Evolutionary conservation across 2,888 invertebrate species (phyloP), one percentile per base, ranked within the genome.

Genomic region (Phalera bucephala): DNA sequence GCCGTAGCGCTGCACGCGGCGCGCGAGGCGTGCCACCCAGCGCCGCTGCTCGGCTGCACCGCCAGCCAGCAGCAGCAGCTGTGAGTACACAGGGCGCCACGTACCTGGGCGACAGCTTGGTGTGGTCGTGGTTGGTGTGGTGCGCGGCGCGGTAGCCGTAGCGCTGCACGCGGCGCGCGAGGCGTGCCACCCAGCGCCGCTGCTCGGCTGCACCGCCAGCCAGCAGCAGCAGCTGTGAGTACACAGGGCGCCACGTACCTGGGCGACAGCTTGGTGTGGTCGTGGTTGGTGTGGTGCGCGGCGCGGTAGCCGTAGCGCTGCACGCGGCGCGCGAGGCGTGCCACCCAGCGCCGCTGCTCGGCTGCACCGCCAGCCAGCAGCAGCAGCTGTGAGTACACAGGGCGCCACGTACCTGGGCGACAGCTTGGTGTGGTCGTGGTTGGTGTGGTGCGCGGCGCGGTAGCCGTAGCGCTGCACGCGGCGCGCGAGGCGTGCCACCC

Each of bases 401-500:
- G 39, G 93, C 91, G 32, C 10, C 14, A 29, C 19, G 21, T 21
- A 72, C 74, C 72, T 65, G 56, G 72, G 72, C 47, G 79, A 78
- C 12, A 80, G 79, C 67, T 76, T 77, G 70, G 71, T 70, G 74
- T 77, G 75, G 66, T 82, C 80, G 74, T 81, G 80, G 68, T 67
- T 74, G 71, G 76, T 67, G 62, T 70, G 69, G 95, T 65, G 97
- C 94, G 91, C 96, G 95, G 97, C 96, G 91, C 97, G 97, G 91
- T 96, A 97, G 58, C 97, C 97, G 90, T 95, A 94, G 80, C 96
- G 96, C 91, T 97, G 96, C 78, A 98, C 96, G 88, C 97, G 96
- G 71, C 96, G 95, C 69, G 96, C 95, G 37, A 99, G 93, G 59
- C 97, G 93, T 53, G 94, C 93, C 55, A 99, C 97, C 99, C 99